Evolutionary conservation across 2,888 invertebrate species (phyloP), one percentile per base, ranked within the genome.

Genomic region (Nebria brevicollis): DNA sequence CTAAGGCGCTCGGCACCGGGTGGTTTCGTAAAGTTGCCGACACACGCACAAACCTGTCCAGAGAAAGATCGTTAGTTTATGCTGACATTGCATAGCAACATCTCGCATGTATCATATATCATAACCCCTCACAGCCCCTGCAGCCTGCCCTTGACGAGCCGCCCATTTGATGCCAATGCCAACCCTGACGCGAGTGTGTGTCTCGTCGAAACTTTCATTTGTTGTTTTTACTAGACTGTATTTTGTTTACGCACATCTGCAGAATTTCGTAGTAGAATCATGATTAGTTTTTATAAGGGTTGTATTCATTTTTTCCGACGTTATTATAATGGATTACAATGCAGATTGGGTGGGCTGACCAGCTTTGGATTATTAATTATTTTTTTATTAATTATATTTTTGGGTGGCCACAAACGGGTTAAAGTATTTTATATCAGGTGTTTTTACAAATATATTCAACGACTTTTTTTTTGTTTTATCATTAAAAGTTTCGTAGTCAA

Each of bases 291-390:
- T 70, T 70, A 70, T 70, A 70, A 26, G 34, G 25, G 34, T 15
- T 25, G 70, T 26, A 70, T 25, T 70, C 20, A 20, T 70, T 15
- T 73, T 26, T 73, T 42, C n/a, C 42, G 3, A 26, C n/a, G 42
- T 41, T 34, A 8, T 13, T 73, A 34, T 41, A 41, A 73, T 41
- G 73, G 73, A 41, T 73, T 13, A 68, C 26, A 34, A 42, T 41
- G 73, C 73, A 41, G 73, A 73, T 73, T 73, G 73, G 73, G 73
- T 73, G 73, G 73, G 41, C 73, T 42, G 15, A 26, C 5, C 26
- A 26, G 73, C 15, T 26, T 15, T 15, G 43, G 34, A 15, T 73
- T 42, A 73, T 73, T 73, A 73, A 73, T 73, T 73, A 73, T 26
- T 70, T 70, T 70, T 70, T 70, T 70, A 25, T 25, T 68, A 68